These are phyloP conservation scores for Acanthosepion pharaonis DNA, from an alignment of 2,888 invertebrate species.

Conservation along the genomic window DNA sequence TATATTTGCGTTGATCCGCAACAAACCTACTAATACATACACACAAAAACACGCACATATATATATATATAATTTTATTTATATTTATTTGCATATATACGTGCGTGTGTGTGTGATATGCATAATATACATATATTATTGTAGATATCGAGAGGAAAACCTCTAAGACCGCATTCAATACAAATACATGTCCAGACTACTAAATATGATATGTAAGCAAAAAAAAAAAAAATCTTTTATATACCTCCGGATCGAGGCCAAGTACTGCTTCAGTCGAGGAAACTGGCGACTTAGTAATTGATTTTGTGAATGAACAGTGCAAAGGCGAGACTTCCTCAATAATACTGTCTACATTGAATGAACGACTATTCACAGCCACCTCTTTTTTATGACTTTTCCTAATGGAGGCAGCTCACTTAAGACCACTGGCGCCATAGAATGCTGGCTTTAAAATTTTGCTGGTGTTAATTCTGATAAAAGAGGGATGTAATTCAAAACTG, in stretches of 20 bases:
- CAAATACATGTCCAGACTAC: not conserved
- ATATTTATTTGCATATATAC: no score
- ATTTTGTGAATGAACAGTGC: not conserved
- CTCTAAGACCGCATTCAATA: not conserved
- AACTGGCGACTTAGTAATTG: not conserved
- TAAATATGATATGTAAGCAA: not conserved
- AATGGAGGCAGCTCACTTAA: not conserved
- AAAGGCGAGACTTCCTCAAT: not conserved
- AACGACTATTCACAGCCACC: not conserved
- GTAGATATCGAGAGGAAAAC: not conserved
- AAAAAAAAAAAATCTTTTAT: not conserved
- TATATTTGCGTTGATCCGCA: no score
- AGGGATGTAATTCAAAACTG: not conserved
- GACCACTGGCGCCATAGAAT: not conserved
- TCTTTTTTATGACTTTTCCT: not conserved
- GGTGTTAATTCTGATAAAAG: not conserved
- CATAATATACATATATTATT: no score
- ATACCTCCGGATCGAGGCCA: not conserved
- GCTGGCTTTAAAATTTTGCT: not conserved
- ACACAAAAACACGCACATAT: no score
- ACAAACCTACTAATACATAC: no score
- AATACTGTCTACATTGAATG: not conserved
- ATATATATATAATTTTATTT: no score
- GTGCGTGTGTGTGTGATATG: no score
- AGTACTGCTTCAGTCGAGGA: not conserved